Conservation (phyloP, 30 jellyfish, hydroid and myxozoan genomes). For the Mastigias papua region DNA sequence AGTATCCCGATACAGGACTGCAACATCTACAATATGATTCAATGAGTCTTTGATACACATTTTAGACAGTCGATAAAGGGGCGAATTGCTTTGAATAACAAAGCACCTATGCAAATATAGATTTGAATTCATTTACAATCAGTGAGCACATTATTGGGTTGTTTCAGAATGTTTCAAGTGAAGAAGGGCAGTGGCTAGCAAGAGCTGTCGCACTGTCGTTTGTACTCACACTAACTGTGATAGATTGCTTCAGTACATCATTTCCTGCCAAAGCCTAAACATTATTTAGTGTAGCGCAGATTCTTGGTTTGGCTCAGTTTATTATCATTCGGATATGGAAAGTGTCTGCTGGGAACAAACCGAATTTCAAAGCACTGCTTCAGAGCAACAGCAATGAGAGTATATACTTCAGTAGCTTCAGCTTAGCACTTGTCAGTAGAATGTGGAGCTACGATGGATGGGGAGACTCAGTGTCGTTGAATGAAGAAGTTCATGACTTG, state of each 20-base stretch:
- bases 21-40: too few species aligned
- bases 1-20: too few species aligned
- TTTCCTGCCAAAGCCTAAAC: conserved; percentile 6
- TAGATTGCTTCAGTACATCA: neutral
- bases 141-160: conserved; percentile 8
- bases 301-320: conserved; percentile 3
- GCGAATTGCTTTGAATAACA: too few species aligned
- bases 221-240: neutral
- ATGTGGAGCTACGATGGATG: conserved; percentile 36
- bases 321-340: conserved; percentile 40
- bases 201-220: conserved; percentile 6
- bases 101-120: too few species aligned
- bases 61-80: too few species aligned
- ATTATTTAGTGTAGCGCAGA: neutral
- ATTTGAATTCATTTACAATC: neutral
- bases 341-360: conserved; percentile 7
- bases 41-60: too few species aligned
- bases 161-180: neutral
- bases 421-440: conserved; percentile 33
- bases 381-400: neutral
- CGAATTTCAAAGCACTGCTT: conserved; percentile 1
- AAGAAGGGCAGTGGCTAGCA: conserved; percentile 16
- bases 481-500: neutral
- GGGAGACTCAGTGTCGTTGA: neutral
- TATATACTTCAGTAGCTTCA: neutral